A percentile compares a stretch with the other conserved stretches of the same genome.
Conservation (phyloP, 2,113 vertebrate species). For the Onychostoma macrolepis region DNA sequence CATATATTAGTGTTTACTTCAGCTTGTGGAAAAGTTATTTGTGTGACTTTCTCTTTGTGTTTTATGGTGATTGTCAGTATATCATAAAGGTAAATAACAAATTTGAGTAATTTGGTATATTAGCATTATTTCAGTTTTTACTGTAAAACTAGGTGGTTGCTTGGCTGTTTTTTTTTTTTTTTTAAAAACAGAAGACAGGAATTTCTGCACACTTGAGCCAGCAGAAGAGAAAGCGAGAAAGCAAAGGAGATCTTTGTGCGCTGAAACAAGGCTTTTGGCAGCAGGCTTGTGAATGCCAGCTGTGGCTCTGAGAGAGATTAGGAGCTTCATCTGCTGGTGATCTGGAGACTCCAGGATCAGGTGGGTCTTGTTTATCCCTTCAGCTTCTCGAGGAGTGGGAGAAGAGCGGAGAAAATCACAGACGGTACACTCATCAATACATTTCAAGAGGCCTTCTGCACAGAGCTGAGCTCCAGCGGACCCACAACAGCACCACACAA, state of each 20-base stretch:
- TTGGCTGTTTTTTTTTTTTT: not conserved
- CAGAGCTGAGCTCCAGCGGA: not conserved
- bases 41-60: no score
- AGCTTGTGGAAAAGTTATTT: not conserved
- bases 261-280: conserved; percentile 54
- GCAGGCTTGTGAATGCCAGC: conserved; percentile 61
- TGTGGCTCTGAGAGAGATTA: conserved; percentile 52
- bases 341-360: conserved; percentile 20
- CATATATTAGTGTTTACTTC: not conserved
- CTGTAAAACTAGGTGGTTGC: not conserved
- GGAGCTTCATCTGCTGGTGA: conserved; percentile 37
- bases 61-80: not conserved
- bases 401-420: not conserved
- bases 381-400: not conserved
- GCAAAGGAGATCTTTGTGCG: conserved; percentile 37
- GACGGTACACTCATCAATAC: not conserved
- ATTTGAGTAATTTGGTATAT: not conserved
- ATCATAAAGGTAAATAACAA: no score
- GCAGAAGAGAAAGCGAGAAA: not conserved
- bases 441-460: not conserved
- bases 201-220: not conserved
- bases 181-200: not conserved
- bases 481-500: not conserved
- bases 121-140: no score
- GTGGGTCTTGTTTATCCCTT: conserved; percentile 3